phyloP scores from a whole-genome alignment of 2,797 vertebrate species.

The Aldrovandia affinis region DNA sequence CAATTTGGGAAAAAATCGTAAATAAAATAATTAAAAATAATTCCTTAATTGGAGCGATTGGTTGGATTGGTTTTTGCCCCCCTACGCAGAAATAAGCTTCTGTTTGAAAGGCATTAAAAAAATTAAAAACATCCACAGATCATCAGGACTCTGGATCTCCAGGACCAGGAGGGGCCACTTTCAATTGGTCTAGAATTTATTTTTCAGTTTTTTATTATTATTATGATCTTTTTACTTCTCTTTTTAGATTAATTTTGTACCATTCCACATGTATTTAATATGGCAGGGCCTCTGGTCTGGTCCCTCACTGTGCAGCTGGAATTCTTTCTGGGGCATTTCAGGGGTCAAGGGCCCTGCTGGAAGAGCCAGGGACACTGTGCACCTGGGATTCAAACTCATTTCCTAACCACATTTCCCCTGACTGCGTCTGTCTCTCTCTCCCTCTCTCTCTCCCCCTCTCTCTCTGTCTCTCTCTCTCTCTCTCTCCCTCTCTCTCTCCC shows the following conservation, averaged over 20 bases:
- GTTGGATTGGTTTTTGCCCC: neutral
- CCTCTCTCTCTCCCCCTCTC: neutral
- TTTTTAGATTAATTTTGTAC: neutral
- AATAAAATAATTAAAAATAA: too few relatives aligned
- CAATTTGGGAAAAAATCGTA: too few relatives aligned
- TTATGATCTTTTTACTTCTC: too few relatives aligned
- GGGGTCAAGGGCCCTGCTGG: neutral
- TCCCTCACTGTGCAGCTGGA: neutral
- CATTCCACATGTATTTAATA: neutral
- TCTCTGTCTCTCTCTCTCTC: neutral
- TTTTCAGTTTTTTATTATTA: neutral
- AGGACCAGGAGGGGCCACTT: neutral
- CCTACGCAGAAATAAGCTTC: neutral
- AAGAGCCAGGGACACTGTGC: neutral
- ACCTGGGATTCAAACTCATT: neutral
- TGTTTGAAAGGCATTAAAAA: neutral
- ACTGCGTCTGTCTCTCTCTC: too few relatives aligned
- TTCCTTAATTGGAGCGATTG: neutral
- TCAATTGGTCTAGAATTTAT: neutral
- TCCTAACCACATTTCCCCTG: neutral
- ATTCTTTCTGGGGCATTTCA: neutral
- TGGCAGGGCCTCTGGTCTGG: neutral
- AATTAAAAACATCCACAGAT: too few relatives aligned
- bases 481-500: neutral
- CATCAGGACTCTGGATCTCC: neutral